Percentiles rank a stretch among this genome's conserved stretches.
Evolutionary conservation across 1,140 invertebrate species (phyloP).

Genomic region (Diprion similis): DNA sequence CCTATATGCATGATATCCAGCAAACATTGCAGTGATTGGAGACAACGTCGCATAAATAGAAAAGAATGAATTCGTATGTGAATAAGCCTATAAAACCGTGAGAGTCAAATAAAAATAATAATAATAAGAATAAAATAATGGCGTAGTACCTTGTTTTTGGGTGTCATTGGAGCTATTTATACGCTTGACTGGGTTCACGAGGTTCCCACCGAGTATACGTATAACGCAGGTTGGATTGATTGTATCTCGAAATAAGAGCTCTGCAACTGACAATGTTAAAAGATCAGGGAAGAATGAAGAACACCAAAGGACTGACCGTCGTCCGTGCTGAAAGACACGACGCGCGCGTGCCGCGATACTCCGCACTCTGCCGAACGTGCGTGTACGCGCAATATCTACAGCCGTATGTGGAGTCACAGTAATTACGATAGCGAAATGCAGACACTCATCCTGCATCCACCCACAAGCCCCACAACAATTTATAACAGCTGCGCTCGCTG

Average conservation of each 20-base stretch:
- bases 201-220: not conserved
- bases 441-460: slow-evolving; percentile 1
- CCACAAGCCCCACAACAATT: not conserved
- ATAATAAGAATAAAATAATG: too few species aligned
- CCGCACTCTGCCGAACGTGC: not conserved
- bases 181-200: not conserved
- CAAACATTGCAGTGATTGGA: too few species aligned
- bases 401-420: not conserved
- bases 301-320: not conserved
- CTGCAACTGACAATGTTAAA: not conserved
- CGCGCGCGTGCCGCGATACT: not conserved
- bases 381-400: not conserved
- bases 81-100: too few species aligned
- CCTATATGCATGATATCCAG: too few species aligned
- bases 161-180: slow-evolving; percentile 34
- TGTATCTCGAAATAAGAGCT: not conserved
- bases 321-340: not conserved
- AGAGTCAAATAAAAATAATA: too few species aligned
- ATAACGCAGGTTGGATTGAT: not conserved
- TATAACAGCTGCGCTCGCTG: too few species aligned
- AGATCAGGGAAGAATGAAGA: slow-evolving; percentile 1
- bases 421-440: not conserved
- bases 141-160: slow-evolving; percentile 43
- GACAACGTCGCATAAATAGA: too few species aligned
- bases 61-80: too few species aligned